These are phyloP conservation scores for Ectropis crepuscularia DNA, from an alignment of 2,888 invertebrate genomes.

Conservation along the genomic window DNA sequence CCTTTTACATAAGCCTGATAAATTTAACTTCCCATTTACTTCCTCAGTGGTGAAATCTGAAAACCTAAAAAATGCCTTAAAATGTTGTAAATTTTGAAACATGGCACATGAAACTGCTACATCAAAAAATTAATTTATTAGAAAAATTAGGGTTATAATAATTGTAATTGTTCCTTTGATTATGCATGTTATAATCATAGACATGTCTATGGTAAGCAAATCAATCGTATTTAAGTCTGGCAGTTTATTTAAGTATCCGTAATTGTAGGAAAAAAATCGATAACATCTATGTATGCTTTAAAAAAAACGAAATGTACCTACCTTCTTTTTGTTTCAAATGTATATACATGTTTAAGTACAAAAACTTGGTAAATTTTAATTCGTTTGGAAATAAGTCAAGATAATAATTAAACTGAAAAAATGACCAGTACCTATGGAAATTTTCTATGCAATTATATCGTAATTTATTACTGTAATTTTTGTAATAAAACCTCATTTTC, in stretches of 20 bases:
- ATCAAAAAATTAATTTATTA: slow-evolving; percentile 3
- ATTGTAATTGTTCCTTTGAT: slow-evolving; percentile 1
- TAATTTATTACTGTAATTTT: too few species aligned
- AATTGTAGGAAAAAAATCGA: slow-evolving; percentile 5
- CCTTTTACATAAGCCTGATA: too few species aligned
- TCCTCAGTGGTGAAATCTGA: not conserved
- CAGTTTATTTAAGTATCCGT: slow-evolving; percentile 1
- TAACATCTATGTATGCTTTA: not conserved
- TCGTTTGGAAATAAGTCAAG: too few species aligned
- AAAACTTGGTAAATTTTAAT: too few species aligned
- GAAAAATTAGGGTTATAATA: not conserved
- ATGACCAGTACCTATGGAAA: too few species aligned
- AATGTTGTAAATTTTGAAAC: not conserved
- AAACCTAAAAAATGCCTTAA: slow-evolving; percentile 3
- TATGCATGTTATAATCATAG: not conserved
- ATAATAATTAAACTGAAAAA: too few species aligned
- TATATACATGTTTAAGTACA: too few species aligned
- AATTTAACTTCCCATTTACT: too few species aligned
- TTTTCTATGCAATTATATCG: too few species aligned
- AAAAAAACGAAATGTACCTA: too few species aligned
- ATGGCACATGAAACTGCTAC: not conserved
- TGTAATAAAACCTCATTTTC: too few species aligned
- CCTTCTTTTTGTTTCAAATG: too few species aligned
- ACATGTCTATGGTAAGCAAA: not conserved
- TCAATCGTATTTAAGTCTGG: not conserved